phyloP scores from a whole-genome alignment of 2,113 vertebrate genomes.

The Platysternon megacephalum region DNA sequence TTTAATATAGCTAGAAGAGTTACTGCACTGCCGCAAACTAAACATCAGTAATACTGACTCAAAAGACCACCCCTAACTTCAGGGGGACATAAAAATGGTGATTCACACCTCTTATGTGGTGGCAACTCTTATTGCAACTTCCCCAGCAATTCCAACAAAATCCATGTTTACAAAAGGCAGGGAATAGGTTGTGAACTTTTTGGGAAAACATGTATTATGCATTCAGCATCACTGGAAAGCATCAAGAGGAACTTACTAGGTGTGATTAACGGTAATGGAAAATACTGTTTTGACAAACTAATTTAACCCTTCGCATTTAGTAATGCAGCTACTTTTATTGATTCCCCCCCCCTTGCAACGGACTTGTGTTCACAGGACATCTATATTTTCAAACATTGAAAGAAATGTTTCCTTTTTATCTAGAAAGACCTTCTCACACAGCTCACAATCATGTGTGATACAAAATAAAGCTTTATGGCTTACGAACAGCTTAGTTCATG shows the following conservation, averaged over 20 bases:
- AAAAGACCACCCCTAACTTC: neutral
- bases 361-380: too few species aligned
- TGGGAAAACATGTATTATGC: neutral
- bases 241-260: neutral
- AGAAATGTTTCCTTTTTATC: neutral
- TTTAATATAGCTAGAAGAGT: neutral
- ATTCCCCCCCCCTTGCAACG: neutral
- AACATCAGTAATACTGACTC: neutral
- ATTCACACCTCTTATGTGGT: neutral
- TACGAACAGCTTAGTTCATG: neutral
- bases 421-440: neutral
- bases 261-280: neutral
- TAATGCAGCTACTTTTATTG: neutral
- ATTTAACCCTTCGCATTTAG: neutral
- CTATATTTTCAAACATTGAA: too few species aligned
- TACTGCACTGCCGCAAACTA: neutral
- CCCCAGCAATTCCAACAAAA: neutral
- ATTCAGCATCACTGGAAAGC: neutral
- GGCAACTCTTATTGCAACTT: neutral
- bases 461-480: neutral
- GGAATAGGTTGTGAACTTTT: neutral
- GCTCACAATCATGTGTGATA: neutral
- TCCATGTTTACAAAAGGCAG: neutral
- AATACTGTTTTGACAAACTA: neutral
- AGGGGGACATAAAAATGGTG: neutral